These are phyloP conservation scores for Rhagonycha fulva DNA, from an alignment of 2,888 invertebrate genomes.

Conservation along the genomic window DNA sequence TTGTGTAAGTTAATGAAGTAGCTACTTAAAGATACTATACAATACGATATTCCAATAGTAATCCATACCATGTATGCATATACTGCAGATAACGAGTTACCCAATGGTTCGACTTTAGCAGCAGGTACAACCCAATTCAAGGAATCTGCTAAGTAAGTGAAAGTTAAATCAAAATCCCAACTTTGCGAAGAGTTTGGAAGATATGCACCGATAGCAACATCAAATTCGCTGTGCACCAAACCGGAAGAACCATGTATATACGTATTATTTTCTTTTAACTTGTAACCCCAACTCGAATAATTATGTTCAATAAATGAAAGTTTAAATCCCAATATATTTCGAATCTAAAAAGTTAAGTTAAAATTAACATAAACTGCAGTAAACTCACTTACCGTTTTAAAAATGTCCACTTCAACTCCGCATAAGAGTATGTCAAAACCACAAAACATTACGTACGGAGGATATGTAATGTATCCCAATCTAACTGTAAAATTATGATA, in stretches of 20 bases:
- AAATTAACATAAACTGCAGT: not conserved
- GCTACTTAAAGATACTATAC: not conserved
- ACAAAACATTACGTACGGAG: not conserved
- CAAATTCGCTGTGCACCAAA: not conserved
- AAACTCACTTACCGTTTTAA: not conserved
- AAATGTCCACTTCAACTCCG: not conserved
- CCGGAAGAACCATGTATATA: not conserved
- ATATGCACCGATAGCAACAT: not conserved
- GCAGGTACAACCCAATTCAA: slow-evolving; percentile 6
- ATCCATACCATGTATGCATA: not conserved
- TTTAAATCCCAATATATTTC: not conserved
- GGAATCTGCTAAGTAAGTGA: slow-evolving; percentile 6
- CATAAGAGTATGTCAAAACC: not conserved
- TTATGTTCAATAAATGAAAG: not conserved
- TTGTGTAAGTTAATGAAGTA: not conserved
- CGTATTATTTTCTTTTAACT: not conserved
- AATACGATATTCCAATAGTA: not conserved
- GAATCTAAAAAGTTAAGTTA: not conserved
- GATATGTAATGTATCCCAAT: not conserved
- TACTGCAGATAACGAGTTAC: not conserved
- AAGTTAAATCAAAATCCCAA: slow-evolving; percentile 9
- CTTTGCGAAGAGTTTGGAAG: not conserved
- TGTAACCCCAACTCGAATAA: not conserved
- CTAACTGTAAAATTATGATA: not conserved
- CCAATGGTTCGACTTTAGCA: not conserved